Base-by-base conservation (phyloP, 1,140 invertebrate genomes). In the Elysia chlorotica region DNA sequence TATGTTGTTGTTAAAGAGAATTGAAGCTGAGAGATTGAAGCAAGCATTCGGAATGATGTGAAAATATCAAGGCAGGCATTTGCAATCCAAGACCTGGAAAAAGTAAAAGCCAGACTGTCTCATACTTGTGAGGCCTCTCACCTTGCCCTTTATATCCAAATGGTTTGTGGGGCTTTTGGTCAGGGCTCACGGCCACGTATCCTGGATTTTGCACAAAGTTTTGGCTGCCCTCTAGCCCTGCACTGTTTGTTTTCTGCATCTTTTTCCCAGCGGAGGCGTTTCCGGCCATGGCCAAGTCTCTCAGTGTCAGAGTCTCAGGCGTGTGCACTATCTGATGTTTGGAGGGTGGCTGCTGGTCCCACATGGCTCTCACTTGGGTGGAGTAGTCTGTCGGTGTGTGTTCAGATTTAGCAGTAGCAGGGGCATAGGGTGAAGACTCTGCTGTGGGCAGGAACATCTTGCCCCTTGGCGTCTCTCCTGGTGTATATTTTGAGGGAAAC, bases 391-490 rank as follows among this genome's bases (percentile, higher is more conserved):
- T 76, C 69, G 81, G 48, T 41, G 61, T 66, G 36, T 37, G 41
- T 30, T 66, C 79, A 41, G 76, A 73, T 70, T 80, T 79, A 31
- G 85, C 78, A 10, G 84, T 83, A 33, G 85, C 83, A 21, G 85
- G 75, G 38, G 85, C 84, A 74, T n/a, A n/a, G n/a, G n/a, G n/a
- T n/a, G n/a, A 85, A 85, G 37, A 79, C 80, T 17, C 84, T 86
- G 76, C 76, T 82, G 77, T 86, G 85, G 41, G 84, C 76, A 67
- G 83, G n/a, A 84, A 77, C 74, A 78, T 81, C 65, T 81, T 79
- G 21, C 59, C 67, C 2, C 57, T 56, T 21, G 53, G 67, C n/a
- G 31, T 36, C 6, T 41, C 30, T 19, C 14, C 19, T 65, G 63
- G 1, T 41, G 33, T 1, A 25, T 17, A 14, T 25, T 37, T n/a